Conservation (phyloP, 1,140 invertebrate species). For the Ceratosolen solmsi region DNA sequence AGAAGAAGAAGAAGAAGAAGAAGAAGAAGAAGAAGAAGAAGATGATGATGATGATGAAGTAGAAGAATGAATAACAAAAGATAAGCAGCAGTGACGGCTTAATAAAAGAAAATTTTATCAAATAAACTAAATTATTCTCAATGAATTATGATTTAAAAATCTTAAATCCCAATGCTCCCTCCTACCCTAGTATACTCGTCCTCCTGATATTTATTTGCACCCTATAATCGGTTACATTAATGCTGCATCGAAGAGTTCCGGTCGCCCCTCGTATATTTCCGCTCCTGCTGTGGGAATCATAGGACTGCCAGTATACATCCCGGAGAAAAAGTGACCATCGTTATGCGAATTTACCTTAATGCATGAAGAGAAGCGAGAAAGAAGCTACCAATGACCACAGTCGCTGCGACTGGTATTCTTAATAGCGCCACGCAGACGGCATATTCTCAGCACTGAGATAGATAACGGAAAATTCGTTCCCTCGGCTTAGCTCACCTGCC, state of each 20-base stretch:
- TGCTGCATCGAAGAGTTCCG: background rate
- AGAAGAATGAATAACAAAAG: too few relatives aligned
- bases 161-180: too few relatives aligned
- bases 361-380: background rate
- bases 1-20: too few relatives aligned
- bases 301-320: background rate
- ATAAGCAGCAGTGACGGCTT: too few relatives aligned
- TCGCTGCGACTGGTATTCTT: conserved; percentile 13
- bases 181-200: too few relatives aligned
- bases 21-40: too few relatives aligned
- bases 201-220: too few relatives aligned
- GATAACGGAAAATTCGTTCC: conserved; percentile 30
- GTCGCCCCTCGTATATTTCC: conserved; percentile 22
- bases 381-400: background rate
- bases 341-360: background rate
- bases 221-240: background rate
- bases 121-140: too few relatives aligned
- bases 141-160: too few relatives aligned
- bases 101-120: too few relatives aligned
- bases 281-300: conserved; percentile 19
- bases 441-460: background rate
- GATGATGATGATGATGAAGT: too few relatives aligned
- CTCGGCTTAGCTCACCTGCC: background rate
- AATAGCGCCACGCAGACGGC: background rate
- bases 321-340: background rate